These are phyloP conservation scores for Lampris megalopsis DNA, from an alignment of 2,113 vertebrate genomes.

Conservation along the genomic window DNA sequence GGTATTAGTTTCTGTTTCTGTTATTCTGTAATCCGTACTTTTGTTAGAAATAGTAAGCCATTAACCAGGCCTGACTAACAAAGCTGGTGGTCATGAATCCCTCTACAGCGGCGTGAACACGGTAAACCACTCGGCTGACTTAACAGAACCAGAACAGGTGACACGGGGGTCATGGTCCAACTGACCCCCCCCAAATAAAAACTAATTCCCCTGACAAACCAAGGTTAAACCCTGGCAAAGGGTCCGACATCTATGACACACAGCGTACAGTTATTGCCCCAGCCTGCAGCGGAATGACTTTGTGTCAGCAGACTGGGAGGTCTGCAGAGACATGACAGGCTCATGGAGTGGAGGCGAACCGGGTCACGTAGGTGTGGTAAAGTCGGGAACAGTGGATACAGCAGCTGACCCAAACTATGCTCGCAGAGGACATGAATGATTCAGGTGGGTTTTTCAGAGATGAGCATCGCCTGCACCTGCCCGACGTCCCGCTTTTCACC, in stretches of 20 bases:
- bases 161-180: background rate
- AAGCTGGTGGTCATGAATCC: background rate
- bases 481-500: slow-evolving; percentile 59
- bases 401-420: slow-evolving; percentile 31
- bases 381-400: slow-evolving; percentile 27
- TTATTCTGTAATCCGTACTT: slow-evolving; percentile 16
- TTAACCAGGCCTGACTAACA: slow-evolving; percentile 32
- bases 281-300: background rate
- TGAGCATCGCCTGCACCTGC: slow-evolving; percentile 50
- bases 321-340: background rate
- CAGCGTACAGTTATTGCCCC: background rate
- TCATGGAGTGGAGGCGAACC: background rate
- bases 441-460: slow-evolving; percentile 52
- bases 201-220: slow-evolving; percentile 10
- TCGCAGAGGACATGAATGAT: slow-evolving; percentile 71
- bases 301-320: background rate
- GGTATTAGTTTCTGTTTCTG: background rate
- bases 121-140: background rate
- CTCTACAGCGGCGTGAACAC: background rate
- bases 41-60: slow-evolving; percentile 22
- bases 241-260: background rate
- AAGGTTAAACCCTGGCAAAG: background rate
- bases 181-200: background rate
- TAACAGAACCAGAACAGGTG: background rate
- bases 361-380: slow-evolving; percentile 30